These are phyloP conservation scores for Cantharis flavilabris DNA, from an alignment of 2,888 invertebrate genomes.

Conservation along the genomic window DNA sequence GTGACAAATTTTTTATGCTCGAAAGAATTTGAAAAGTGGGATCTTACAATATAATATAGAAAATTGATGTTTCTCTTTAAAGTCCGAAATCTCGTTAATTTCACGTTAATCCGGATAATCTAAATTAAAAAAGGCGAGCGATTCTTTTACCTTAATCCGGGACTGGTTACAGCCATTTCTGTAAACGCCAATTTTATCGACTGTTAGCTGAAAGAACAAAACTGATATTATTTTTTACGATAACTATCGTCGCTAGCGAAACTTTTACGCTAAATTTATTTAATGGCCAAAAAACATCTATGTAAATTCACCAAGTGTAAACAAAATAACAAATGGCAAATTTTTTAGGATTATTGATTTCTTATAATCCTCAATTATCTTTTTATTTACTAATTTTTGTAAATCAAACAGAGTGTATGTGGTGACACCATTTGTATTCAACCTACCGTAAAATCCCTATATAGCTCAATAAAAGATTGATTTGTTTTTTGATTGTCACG, in stretches of 20 bases:
- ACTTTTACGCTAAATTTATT: not conserved
- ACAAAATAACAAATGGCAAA: not conserved
- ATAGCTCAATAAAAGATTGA: slow-evolving; percentile 38
- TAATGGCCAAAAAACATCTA: not conserved
- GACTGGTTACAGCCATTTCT: not conserved
- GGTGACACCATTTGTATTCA: slow-evolving; percentile 20
- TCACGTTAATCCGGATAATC: not conserved
- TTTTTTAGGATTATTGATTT: not conserved
- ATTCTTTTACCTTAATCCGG: not conserved
- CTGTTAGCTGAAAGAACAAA: not conserved
- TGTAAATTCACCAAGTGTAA: not conserved
- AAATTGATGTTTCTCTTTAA: not conserved
- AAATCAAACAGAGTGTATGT: slow-evolving; percentile 7
- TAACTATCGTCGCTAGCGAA: not conserved
- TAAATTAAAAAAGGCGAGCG: not conserved
- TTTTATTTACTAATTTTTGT: slow-evolving; percentile 6
- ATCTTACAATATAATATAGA: not conserved
- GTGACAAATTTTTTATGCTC: not conserved
- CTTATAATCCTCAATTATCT: not conserved
- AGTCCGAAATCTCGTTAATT: not conserved
- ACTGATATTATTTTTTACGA: not conserved
- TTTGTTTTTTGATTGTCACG: slow-evolving; percentile 40
- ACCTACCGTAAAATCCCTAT: slow-evolving; percentile 38
- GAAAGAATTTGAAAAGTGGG: not conserved
- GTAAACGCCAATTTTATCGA: not conserved